Evolutionary conservation across 2,888 invertebrate species (phyloP), one percentile per base, ranked within the genome.

Genomic region (Timandra comae): DNA sequence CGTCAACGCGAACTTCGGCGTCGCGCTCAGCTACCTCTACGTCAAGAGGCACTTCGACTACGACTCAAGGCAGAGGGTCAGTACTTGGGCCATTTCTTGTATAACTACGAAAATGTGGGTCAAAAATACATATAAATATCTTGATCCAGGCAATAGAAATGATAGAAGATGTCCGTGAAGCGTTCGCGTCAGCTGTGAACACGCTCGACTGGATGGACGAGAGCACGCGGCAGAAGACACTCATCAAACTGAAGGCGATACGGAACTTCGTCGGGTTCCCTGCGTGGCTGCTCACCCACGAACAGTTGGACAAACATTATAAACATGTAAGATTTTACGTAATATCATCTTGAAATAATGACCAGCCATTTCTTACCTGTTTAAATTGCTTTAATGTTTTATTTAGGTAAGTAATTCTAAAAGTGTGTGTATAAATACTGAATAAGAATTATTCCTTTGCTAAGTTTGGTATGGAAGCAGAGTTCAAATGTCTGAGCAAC

Each of bases 201-300:
- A 84, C 88, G 31, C 75, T 93, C 41, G 89, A 91, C 33, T 95
- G 95, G 95, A 95, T 95, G 95, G 94, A 95, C 66, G 73, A 76
- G 3, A 76, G 75, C 33, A 95, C 95, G 2, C 88, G 91, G 40
- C 72, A 78, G 26, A 88, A 89, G 44, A 94, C 95, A 0, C 87
- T 88, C 31, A 77, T 79, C 54, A 94, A 94, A 67, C 88, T 90
- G 27, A 74, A 87, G 44, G 90, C 91, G 8, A 93, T 94, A 76
- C 85, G 90, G 46, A 90, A 91, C 60, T 91, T 91, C 63, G 93
- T 95, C 29, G 95, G 94, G 11, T 95, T 93, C 76, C 94, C 95
- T 8, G 90, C 92, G 41, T 94, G 93, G 89, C 90, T 94, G 51
- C 86, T 90, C 33, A 88, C 92, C 30, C 66, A 82, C 0, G 77